Percentiles rank a stretch among this genome's conserved stretches.
Conservation (phyloP, 2,113 vertebrate genomes). For the Falco punctatus region DNA sequence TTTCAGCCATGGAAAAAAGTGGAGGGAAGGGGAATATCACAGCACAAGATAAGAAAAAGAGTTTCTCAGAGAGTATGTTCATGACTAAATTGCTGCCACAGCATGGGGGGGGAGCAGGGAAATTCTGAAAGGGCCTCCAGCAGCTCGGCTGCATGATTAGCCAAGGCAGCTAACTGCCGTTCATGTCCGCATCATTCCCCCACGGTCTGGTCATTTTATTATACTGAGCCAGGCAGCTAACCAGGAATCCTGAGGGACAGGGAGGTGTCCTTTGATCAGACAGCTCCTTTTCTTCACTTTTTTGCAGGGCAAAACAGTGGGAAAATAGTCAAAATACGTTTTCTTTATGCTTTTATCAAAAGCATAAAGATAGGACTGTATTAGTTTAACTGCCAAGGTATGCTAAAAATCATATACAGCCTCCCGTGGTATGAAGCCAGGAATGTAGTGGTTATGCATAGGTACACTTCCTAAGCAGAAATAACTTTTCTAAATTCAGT, state of each 20-base stretch:
- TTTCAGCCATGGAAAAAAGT: neutral
- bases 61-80: conserved; percentile 52
- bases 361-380: neutral
- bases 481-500: neutral
- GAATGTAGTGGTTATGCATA: neutral
- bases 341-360: neutral
- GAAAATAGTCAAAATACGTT: neutral
- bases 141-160: conserved; percentile 33
- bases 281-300: neutral
- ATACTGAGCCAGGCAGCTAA: neutral
- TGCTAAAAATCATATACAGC: neutral
- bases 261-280: neutral
- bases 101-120: neutral
- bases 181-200: neutral
- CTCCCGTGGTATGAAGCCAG: neutral
- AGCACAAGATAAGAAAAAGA: neutral
- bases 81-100: conserved; percentile 44
- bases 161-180: conserved; percentile 24
- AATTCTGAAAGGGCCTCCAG: conserved; percentile 38
- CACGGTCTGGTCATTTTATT: neutral
- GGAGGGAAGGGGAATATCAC: neutral
- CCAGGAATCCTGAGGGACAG: neutral
- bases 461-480: neutral
- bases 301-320: neutral
- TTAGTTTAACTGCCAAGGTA: neutral